Conservation (phyloP, 23 tunicate species). For the Clavelina lepadiformis region DNA sequence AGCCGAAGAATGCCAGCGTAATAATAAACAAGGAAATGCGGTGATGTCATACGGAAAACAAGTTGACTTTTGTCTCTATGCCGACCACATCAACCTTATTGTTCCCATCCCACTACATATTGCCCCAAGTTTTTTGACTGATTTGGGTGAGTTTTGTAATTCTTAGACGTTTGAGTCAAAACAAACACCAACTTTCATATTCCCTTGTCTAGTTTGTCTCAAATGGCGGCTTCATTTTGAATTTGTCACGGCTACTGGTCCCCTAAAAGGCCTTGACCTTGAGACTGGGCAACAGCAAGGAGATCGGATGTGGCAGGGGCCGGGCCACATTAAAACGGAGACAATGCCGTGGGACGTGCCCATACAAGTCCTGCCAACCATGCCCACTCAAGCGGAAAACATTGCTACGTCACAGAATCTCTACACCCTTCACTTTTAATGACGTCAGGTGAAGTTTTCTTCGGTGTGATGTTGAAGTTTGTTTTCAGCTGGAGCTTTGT, state of each 20-base stretch:
- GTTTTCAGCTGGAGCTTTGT: no score
- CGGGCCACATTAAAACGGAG: slow-evolving; percentile 74
- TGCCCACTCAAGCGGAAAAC: slow-evolving; percentile 94
- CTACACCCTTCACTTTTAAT: slow-evolving; percentile 36
- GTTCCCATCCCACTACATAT: slow-evolving; percentile 87
- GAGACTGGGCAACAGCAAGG: slow-evolving; percentile 39
- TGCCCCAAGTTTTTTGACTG: slow-evolving; percentile 83
- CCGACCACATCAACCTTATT: slow-evolving; percentile 68
- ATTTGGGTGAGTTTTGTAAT: slow-evolving; percentile 47
- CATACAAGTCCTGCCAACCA: slow-evolving; percentile 71
- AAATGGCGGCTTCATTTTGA: slow-evolving; percentile 96
- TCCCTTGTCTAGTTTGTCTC: slow-evolving; percentile 47
- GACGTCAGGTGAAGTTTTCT: no score
- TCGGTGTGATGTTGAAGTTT: no score
- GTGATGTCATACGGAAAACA: slow-evolving; percentile 64
- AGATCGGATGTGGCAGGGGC: slow-evolving; percentile 95
- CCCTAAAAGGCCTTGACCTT: slow-evolving; percentile 54
- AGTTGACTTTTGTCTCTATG: slow-evolving; percentile 70
- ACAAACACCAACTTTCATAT: neutral
- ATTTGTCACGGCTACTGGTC: slow-evolving; percentile 66
- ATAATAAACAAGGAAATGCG: slow-evolving; percentile 60
- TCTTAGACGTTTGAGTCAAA: neutral
- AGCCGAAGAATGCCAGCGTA: slow-evolving; percentile 76
- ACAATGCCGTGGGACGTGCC: slow-evolving; percentile 88
- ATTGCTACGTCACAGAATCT: slow-evolving; percentile 44